A percentile compares a stretch with the other conserved stretches of the same genome.
phyloP scores from a whole-genome alignment of 1,140 invertebrate genomes.

The Monomorium pharaonis region DNA sequence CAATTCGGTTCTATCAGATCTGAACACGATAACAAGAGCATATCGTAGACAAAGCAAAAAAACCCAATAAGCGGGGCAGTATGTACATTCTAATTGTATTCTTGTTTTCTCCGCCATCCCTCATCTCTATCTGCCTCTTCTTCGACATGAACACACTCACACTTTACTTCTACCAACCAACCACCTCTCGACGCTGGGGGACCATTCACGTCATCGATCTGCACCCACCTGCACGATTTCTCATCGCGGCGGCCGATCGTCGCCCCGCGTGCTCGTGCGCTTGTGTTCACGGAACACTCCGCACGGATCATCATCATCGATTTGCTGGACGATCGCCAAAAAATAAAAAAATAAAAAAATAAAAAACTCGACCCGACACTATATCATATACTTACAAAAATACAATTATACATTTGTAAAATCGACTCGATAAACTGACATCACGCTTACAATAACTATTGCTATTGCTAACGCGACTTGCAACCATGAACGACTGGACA shows the following conservation, averaged over 20 bases:
- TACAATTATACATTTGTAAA: conserved; percentile 35
- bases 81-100: conserved; percentile 81
- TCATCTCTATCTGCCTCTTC: conserved; percentile 79
- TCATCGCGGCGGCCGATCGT: conserved; percentile 73
- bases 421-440: conserved; percentile 22
- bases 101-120: conserved; percentile 82
- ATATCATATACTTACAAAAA: conserved; percentile 20
- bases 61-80: conserved; percentile 69
- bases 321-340: conserved; percentile 78
- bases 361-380: conserved; percentile 20
- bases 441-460: conserved; percentile 14
- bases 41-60: conserved; percentile 61
- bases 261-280: conserved; percentile 64
- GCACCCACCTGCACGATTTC: conserved; percentile 79
- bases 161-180: conserved; percentile 79
- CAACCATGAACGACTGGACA: conserved; percentile 64
- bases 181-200: conserved; percentile 80
- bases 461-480: conserved; percentile 34
- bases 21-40: conserved; percentile 65
- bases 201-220: conserved; percentile 80
- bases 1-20: not conserved
- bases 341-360: conserved; percentile 34
- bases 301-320: conserved; percentile 74
- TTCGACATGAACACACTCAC: conserved; percentile 79
- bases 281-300: conserved; percentile 70